Evolutionary conservation across 2,797 vertebrate genomes (phyloP), one percentile per base, ranked within the genome.

Genomic region (Carduelis carduelis): DNA sequence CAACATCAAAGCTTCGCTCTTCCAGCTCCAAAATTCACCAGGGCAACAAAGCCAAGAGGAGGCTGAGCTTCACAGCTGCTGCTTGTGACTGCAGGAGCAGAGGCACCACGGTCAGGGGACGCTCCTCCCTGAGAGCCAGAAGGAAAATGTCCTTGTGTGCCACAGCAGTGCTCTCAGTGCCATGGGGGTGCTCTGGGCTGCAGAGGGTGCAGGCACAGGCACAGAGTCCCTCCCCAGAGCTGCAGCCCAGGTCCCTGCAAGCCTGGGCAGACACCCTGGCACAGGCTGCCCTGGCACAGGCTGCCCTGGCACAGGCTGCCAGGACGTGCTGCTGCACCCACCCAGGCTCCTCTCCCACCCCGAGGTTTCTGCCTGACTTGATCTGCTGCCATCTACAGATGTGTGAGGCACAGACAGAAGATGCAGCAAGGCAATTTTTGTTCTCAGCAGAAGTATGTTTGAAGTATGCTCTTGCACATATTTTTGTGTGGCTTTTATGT

Each of bases 1-100:
- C 82, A 89, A 75, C 92, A 94, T 91, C 92, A 96, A 95, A 95
- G 94, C 64, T 84, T 60, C 19, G 23, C 69, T 83, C 87, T 44
- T 21, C 80, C 16, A 39, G 76, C 66, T 94, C 68, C 86, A n/a
- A 68, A 82, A 94, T 76, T 84, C 74, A 49, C 66, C 22, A n/a
- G 66, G 49, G 59, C 0, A 3, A 7, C 81, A 50, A 76, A 92
- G 49, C 35, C 44, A 43, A 63, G 35, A 65, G 21, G 60, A 39
- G 75, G 41, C 89, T 87, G 77, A 75, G 75, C 83, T 64, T 20
- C 88, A 26, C 30, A 34, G 52, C 41, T 83, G 37, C 81, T 71
- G 26, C 47, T 34, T 41, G 46, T 46, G 66, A 24, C 24, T 61
- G 30, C 46, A 18, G 17, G 6, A 57, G 47, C 8, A 39, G 61